These are phyloP conservation scores for Hydrotaea diabolus DNA, from an alignment of 2,888 invertebrate species.

Conservation along the genomic window DNA sequence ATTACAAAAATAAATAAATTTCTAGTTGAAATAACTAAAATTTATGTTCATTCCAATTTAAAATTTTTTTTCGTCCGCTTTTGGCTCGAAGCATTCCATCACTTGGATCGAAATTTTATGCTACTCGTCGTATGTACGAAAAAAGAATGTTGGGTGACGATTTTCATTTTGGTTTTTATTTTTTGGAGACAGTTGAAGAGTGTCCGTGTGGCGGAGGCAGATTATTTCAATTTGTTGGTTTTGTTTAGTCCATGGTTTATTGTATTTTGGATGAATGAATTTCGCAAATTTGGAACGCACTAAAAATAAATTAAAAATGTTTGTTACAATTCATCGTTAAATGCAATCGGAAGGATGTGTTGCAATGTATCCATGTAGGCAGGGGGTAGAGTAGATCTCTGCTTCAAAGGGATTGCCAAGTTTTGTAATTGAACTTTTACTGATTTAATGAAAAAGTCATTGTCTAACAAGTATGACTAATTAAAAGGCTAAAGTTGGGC, in stretches of 20 bases:
- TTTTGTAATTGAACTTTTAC: neutral
- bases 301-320: conserved; percentile 38
- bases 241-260: conserved; percentile 27
- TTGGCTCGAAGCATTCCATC: neutral
- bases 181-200: neutral
- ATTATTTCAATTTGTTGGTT: conserved; percentile 36
- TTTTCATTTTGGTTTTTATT: neutral
- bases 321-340: conserved; percentile 12
- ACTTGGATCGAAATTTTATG: neutral
- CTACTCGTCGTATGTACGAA: too few species aligned
- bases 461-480: too few species aligned
- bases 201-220: neutral
- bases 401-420: neutral
- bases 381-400: neutral
- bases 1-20: conserved; percentile 31
- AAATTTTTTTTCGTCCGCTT: neutral
- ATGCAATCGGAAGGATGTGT: conserved; percentile 28
- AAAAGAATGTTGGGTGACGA: conserved; percentile 14
- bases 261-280: conserved; percentile 30
- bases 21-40: conserved; percentile 27
- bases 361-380: neutral
- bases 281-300: conserved; percentile 29
- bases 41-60: conserved; percentile 35
- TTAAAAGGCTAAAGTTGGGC: too few species aligned
- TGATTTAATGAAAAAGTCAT: too few species aligned